Base-by-base conservation (phyloP, 1,140 invertebrate genomes). In the Zaprionus nigranus region DNA sequence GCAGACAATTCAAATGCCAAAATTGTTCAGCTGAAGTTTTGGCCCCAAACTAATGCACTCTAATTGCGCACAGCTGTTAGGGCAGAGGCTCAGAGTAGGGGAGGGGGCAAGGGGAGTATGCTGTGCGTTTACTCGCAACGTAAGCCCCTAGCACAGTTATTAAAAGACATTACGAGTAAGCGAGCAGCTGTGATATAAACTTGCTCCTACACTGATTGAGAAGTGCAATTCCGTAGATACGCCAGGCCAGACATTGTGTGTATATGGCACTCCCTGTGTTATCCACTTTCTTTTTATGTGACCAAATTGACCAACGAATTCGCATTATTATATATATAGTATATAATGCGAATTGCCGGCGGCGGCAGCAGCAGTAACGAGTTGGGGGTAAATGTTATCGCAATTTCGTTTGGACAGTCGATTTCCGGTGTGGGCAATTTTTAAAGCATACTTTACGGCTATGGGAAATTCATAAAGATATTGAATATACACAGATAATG, bases 391-490 rank as follows among this genome's bases (percentile, higher is more conserved):
- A 57, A 63, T 51, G 53, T 49, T 67, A 58, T 53, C 53, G 30
- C 63, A 40, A 65, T 57, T 43, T 78, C 74, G 53, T 51, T 43
- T 26, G 60, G 66, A 65, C 62, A 70, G 62, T 69, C 66, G 59
- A 77, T 84, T 71, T 80, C 60, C 51, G 63, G 38, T 66, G n/a
- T 17, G 30, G 12, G 49, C 53, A 74, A 73, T 78, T 80, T 85
- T 85, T 56, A 67, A 69, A 72, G 59, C 51, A 79, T 60, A 68
- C 62, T 81, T 75, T 75, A 11, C 17, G 79, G 71, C 68, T 51
- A 26, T 12, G 36, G 61, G 58, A 40, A 77, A 79, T 82, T 75
- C 40, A 82, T 57, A 78, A 70, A 60, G 67, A 82, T 65, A 82
- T 64, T 76, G 71, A 24, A 51, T 13, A 11, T 22, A 22, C 9